Evolutionary conservation across 1,140 invertebrate genomes (phyloP), one percentile per base, ranked within the genome.

Genomic region (Micrasema longulum): DNA sequence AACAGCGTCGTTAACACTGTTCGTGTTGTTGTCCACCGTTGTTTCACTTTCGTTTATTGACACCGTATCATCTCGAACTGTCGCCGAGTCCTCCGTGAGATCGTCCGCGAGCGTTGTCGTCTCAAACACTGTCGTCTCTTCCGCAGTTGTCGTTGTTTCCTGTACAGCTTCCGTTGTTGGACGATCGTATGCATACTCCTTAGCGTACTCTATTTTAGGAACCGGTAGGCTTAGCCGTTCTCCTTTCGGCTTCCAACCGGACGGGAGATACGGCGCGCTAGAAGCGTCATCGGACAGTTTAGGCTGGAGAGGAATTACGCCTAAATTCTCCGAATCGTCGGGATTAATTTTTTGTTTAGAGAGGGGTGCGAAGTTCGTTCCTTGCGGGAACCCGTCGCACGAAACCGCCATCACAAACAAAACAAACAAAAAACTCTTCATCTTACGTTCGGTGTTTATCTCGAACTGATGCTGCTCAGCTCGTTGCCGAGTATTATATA

Each of bases 251-350:
- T 76, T 81, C 72, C 77, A 84, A 23, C 83, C 84, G 14, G 83
- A 81, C 12, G 83, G 77, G 6, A 82, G 73, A 74, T 85, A 85
- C 0, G 83, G 84, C 0, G 81, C 80, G 4, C 77, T 77, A 12
- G 53, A 16, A 22, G 62, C 16, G 12, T 60, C 55, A 10, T 31
- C 12, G 7, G 26, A 31, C 7, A 31, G 3, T 20, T 60, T 60
- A 11, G 55, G 35, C 22, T 20, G 1, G 10, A 60, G 18, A 9
- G 55, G 55, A 18, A 41, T 41, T 0, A 41, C 55, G 16, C 55
- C 14, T 12, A 41, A 12, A 1, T 18, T 16, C 16, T 38, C 55
- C 16, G 55, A 22, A 41, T 41, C 26, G 26, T 31, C 55, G 9
- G 35, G 11, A 60, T 31, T 7, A 31, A 4, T 31, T 4, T 31